Base-by-base conservation (phyloP, 2,888 invertebrate genomes). In the Nomada lathburiana region DNA sequence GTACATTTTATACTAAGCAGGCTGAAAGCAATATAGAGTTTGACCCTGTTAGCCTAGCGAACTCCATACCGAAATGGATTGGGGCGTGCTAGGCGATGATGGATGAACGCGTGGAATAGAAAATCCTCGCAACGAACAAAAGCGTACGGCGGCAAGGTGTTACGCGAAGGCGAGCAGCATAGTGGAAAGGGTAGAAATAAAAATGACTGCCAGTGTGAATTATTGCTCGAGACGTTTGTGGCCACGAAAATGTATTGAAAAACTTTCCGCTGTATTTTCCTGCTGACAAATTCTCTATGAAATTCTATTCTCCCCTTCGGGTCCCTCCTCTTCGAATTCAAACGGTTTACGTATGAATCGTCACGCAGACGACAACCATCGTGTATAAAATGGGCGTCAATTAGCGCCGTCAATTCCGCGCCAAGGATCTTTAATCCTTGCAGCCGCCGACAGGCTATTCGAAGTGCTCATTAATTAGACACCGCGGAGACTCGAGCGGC, bases 41-140 rank as follows among this genome's bases (percentile, higher is more conserved):
- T 59, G 73, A 59, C 69, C 59, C 23, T 18, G 36, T 16, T 9
- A 44, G 26, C 62, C 63, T 47, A 26, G 57, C 42, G 44, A 82
- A 26, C 52, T 70, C 13, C 69, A 67, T 70, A 67, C 13, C 36
- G 26, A 77, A 70, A 77, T 70, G 47, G 36, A 44, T 63, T 42
- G 10, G 23, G 65, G 10, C 23, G 52, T 44, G 47, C 57, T 47
- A 73, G 82, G 88, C 88, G 88, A 89, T 89, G 90, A 90, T 87
- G 89, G 87, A 89, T 90, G 89, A 83, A 83, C 84, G 69, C 70
- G 76, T 78, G 81, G 85, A 89, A 89, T 87, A 83, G 87, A 89
- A 88, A 89, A 89, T 89, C 89, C 89, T 88, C 84, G 87, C 77
- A 82, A 76, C 78, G 69, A 80, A 86, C 84, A 80, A 83, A 83